Base-by-base conservation (phyloP, 2,797 vertebrate genomes). In the Characodon lateralis region DNA sequence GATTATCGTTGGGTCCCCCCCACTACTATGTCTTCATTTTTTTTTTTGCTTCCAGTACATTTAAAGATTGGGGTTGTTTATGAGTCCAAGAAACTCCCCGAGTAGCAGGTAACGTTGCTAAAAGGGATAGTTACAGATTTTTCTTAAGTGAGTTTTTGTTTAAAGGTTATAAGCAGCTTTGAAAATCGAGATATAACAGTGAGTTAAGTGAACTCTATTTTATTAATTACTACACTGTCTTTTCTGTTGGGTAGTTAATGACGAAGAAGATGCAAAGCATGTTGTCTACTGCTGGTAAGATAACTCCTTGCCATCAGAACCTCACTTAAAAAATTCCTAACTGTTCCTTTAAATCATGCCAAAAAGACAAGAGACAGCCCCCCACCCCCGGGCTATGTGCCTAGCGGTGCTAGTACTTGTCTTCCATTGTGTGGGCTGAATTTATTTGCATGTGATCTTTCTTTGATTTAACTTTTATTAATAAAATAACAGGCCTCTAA, bases 401-500 rank as follows among this genome's bases (percentile, higher is more conserved):
- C 85, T 48, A 76, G 71, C 59, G 83, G 85, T 86, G 87, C 84
- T 88, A 51, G 46, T 79, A 51, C 70, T 80, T 82, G 79, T 86
- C 81, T 55, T 85, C 72, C 14, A 51, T 81, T 82, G 68, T 43
- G 72, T 78, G 77, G 51, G 70, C 73, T 72, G 48, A 85, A 39
- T 31, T 66, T 74, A 48, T 88, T 51, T 81, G 88, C 80, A 83
- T 83, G 79, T 82, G 13, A 74, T 61, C 50, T 81, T 43, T 35
- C n/a, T 71, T 79, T 73, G 26, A 9, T 81, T 74, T 79, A 71
- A 18, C 55, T 48, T 35, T 13, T 68, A 51, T 73, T 20, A 20
- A 68, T 73, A 58, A 82, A 80, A 82, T 71, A 81, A 89, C 77
- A 86, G 88, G 85, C 86, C 88, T 89, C 82, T 71, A 58, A 87